These are phyloP conservation scores for Piprites chloris DNA, from an alignment of 2,113 vertebrate genomes.

Conservation along the genomic window DNA sequence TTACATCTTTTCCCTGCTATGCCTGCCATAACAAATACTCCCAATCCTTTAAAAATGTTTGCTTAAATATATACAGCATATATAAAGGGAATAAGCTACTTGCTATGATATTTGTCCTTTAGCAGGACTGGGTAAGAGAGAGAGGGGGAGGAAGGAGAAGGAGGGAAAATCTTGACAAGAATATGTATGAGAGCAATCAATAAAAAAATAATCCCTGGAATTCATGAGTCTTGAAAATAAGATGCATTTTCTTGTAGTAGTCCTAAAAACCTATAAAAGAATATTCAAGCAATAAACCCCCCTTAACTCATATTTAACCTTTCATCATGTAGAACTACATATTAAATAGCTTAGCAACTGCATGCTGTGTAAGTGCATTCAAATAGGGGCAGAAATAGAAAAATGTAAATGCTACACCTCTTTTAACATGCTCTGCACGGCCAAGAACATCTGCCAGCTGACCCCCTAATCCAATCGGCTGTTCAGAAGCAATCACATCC, in stretches of 20 bases:
- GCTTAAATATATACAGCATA: not conserved
- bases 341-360: constrained; percentile 48
- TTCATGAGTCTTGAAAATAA: constrained; percentile 58
- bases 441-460: constrained; percentile 54
- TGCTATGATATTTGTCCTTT: constrained; percentile 22
- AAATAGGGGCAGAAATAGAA: constrained; percentile 24
- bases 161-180: constrained; percentile 41
- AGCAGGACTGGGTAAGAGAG: not conserved
- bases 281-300: constrained; percentile 49
- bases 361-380: constrained; percentile 40
- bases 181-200: constrained; percentile 57
- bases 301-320: constrained; percentile 65
- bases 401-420: constrained; percentile 45
- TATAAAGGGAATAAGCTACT: not conserved
- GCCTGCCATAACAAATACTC: not conserved
- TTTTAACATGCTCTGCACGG: constrained; percentile 45
- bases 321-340: constrained; percentile 60
- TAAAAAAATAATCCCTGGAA: constrained; percentile 57
- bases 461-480: constrained; percentile 54
- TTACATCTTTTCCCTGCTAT: not conserved
- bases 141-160: not conserved
- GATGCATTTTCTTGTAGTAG: constrained; percentile 43
- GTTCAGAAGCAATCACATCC: constrained; percentile 27
- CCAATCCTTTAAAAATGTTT: not conserved
- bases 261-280: constrained; percentile 58